Conservation (phyloP, 2,113 vertebrate species). For the Abramis brama region DNA sequence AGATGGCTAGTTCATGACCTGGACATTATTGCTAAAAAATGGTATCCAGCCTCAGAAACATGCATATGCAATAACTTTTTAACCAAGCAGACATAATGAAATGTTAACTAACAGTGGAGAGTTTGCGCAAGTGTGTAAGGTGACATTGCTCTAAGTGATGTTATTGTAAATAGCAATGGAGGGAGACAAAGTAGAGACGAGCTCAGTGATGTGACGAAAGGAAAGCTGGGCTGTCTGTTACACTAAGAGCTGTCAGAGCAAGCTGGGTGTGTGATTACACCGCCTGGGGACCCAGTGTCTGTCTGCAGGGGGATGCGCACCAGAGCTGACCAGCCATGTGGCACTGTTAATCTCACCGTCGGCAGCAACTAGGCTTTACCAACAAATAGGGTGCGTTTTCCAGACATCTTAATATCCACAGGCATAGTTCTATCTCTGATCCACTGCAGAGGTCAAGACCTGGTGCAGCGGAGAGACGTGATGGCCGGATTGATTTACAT, state of each 20-base stretch:
- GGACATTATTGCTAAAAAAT: neutral
- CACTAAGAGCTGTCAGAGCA: slow-evolving; percentile 1
- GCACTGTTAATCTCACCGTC: neutral
- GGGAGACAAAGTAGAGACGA: neutral
- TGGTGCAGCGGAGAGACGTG: neutral
- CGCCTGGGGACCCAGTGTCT: slow-evolving; percentile 29
- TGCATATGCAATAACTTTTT: neutral
- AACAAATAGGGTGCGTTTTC: neutral
- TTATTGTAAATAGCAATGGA: neutral
- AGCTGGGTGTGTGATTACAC: slow-evolving; percentile 32
- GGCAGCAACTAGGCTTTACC: neutral
- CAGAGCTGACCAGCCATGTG: slow-evolving; percentile 41
- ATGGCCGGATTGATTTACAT: slow-evolving; percentile 18
- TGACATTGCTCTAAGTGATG: slow-evolving; percentile 17
- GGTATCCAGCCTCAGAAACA: neutral
- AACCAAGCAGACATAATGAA: neutral
- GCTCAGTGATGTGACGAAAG: neutral
- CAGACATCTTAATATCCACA: slow-evolving; percentile 2
- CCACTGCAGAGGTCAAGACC: slow-evolving; percentile 13
- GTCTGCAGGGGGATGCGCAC: slow-evolving; percentile 28
- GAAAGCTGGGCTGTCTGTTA: slow-evolving; percentile 13
- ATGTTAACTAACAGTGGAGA: neutral
- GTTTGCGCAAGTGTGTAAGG: neutral
- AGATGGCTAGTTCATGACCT: neutral
- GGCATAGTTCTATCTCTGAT: neutral